These are phyloP conservation scores for Andrena trimmerana DNA, from an alignment of 2,888 invertebrate genomes.

Conservation along the genomic window DNA sequence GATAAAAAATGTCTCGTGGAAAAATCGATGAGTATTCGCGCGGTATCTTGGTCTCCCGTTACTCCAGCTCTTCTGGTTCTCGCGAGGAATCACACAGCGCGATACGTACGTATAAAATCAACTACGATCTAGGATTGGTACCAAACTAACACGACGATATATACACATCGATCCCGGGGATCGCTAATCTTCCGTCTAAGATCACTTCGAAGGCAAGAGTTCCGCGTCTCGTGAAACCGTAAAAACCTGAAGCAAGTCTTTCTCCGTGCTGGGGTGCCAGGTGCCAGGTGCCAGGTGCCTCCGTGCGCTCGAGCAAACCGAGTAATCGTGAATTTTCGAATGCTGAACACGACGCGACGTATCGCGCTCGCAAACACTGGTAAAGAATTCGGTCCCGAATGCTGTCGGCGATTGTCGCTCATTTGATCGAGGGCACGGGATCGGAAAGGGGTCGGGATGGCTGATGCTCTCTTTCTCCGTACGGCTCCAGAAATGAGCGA, in stretches of 20 bases:
- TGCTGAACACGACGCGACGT: too few relatives aligned
- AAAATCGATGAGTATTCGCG: slow-evolving; percentile 13
- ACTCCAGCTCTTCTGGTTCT: neutral
- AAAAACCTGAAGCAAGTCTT: slow-evolving; percentile 36
- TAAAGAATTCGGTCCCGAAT: neutral
- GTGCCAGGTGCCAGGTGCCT: slow-evolving; percentile 21
- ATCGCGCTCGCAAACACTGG: too few relatives aligned
- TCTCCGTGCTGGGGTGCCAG: slow-evolving; percentile 63
- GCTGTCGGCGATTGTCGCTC: slow-evolving; percentile 3
- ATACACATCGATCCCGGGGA: slow-evolving; percentile 39
- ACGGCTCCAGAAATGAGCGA: slow-evolving; percentile 31
- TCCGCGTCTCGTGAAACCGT: neutral
- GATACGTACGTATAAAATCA: slow-evolving; percentile 54
- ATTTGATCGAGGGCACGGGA: slow-evolving; percentile 46
- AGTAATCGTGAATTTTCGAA: neutral
- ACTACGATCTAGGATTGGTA: slow-evolving; percentile 46
- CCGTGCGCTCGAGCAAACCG: slow-evolving; percentile 35
- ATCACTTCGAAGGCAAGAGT: slow-evolving; percentile 66
- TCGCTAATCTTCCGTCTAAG: slow-evolving; percentile 32
- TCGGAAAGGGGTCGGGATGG: slow-evolving; percentile 22
- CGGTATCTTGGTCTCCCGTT: neutral
- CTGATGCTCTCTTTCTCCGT: slow-evolving; percentile 33
- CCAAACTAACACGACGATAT: slow-evolving; percentile 56
- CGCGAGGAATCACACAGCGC: slow-evolving; percentile 52
- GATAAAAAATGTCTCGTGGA: slow-evolving; percentile 4